Evolutionary conservation across 2,113 vertebrate species (phyloP).

Genomic region (Nestor notabilis): DNA sequence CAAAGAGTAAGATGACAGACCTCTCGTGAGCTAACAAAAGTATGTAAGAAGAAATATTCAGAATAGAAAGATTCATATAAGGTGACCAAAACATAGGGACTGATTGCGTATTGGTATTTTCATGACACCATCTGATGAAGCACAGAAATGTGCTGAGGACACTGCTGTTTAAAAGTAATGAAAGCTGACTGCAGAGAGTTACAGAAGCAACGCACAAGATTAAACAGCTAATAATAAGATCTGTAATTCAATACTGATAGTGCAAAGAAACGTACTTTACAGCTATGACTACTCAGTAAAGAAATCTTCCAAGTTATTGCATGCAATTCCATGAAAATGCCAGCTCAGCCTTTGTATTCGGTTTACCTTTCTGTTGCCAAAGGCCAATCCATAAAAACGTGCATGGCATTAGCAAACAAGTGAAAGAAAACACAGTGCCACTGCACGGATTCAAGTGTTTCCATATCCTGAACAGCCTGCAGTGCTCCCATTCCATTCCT

Average conservation of each 20-base stretch:
- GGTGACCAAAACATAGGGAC: background rate
- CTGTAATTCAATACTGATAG: background rate
- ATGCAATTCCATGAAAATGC: background rate
- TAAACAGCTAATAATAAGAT: background rate
- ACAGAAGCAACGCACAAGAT: background rate
- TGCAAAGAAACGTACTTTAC: background rate
- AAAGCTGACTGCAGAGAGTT: background rate
- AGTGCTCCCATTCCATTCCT: background rate
- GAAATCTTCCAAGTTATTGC: background rate
- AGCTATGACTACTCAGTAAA: background rate
- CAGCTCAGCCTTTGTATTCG: background rate
- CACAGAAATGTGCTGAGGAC: background rate
- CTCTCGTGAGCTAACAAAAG: background rate
- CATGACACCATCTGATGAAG: background rate
- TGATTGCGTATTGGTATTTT: rapidly evolving
- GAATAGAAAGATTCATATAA: background rate
- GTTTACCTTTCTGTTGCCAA: background rate
- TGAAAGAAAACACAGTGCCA: background rate
- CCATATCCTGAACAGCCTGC: rapidly evolving
- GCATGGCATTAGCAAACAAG: background rate
- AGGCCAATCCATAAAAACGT: background rate
- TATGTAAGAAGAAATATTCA: rapidly evolving
- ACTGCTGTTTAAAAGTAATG: background rate
- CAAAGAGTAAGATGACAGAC: rapidly evolving
- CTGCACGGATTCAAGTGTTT: background rate